These are phyloP conservation scores for Sebastes baramenuke DNA, from an alignment of 2,797 vertebrate species.

Conservation along the genomic window DNA sequence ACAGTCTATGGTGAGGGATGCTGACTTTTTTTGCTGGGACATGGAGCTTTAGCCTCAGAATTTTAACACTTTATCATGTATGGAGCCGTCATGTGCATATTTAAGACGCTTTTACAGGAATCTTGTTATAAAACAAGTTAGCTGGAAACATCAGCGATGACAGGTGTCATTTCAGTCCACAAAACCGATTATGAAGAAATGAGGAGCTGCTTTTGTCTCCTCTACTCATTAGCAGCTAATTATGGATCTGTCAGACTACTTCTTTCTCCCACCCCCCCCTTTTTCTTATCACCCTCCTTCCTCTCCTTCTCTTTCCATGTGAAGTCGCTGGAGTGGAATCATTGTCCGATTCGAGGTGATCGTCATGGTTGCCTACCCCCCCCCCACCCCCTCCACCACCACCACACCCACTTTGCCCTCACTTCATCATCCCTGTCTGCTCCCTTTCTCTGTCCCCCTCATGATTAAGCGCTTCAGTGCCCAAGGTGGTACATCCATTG, in stretches of 20 bases:
- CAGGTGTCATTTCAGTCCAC: too few species aligned
- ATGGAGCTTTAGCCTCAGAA: too few species aligned
- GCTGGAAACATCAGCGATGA: too few species aligned
- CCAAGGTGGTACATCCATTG: constrained; percentile 64
- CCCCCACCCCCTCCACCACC: too few species aligned
- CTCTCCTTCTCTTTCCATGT: constrained; percentile 15
- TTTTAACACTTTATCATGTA: too few species aligned
- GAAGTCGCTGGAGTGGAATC: constrained; percentile 44
- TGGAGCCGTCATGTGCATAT: too few species aligned
- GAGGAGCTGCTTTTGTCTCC: too few species aligned
- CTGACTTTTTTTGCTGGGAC: too few species aligned
- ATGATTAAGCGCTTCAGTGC: constrained; percentile 68
- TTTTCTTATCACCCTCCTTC: neutral
- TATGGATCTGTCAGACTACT: constrained; percentile 55
- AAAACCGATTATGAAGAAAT: too few species aligned
- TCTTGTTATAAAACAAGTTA: too few species aligned
- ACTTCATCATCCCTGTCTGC: constrained; percentile 31
- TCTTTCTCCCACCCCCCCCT: neutral
- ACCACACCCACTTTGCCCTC: neutral
- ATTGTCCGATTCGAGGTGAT: constrained; percentile 57
- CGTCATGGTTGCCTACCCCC: constrained; percentile 31
- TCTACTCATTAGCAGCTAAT: constrained; percentile 48
- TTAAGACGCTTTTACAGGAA: too few species aligned
- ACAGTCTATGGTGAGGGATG: too few species aligned
- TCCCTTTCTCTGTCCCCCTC: constrained; percentile 33